Base-by-base conservation (phyloP, 2,888 invertebrate species). In the Tubiluchus corallicola region DNA sequence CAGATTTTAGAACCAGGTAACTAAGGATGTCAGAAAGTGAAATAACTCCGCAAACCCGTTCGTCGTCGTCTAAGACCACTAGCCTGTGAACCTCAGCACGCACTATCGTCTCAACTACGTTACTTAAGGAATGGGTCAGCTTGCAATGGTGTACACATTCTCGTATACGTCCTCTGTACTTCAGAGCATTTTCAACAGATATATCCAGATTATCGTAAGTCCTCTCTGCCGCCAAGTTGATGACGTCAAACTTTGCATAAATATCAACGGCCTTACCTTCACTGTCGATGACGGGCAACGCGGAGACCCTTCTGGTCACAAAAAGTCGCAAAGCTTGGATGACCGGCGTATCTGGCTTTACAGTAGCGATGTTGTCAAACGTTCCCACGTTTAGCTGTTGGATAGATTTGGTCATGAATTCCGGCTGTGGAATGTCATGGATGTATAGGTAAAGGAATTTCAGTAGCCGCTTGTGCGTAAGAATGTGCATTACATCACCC, bases 171-270 rank as follows among this genome's bases (percentile, higher is more conserved):
- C 58, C 57, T 44, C 68, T 53, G 46, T 66, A 63, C 45, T 60
- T 56, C 38, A 70, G 54, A 5, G 69, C 68, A 47, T 69, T 63
- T 45, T 58, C 57, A 13, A 69, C 63, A 3, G 66, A 64, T 21
- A 68, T 61, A 49, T 68, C 68, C 48, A 70, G 53, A 50, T 69
- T 66, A 50, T 66, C 65, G 55, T 70, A 69, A 5, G 68, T 64
- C 53, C 68, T 69, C 52, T 69, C 67, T 15, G 69, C 68, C 17
- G 69, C 70, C 50, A 69, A 54, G 52, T 68, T 67, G 47, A 71
- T 69, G 47, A 68, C 68, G 55, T 70, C 70, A 60, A 70, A 70
- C 53, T 71, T 70, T 50, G 70, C 68, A 52, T 70, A 70, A 47
- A 70, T 65, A 54, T 69, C 68, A 5, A 66, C 62, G 1, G 68